Evolutionary conservation across 2,888 invertebrate genomes (phyloP).

Genomic region (Nineta flava): DNA sequence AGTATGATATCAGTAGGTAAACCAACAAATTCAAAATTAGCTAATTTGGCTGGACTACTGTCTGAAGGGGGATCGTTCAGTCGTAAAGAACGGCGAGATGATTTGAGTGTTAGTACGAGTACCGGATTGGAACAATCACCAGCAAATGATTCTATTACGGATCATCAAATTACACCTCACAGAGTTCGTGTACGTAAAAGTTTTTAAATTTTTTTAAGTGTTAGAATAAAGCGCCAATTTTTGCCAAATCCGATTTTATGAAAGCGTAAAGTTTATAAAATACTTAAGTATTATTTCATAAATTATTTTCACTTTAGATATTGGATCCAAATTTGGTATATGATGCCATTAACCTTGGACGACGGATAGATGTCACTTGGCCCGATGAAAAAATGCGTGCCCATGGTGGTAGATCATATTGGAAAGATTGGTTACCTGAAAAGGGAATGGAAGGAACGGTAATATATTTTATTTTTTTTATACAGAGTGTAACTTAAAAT

Average conservation of each 20-base stretch:
- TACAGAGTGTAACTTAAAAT: too few relatives aligned
- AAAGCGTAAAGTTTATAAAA: too few relatives aligned
- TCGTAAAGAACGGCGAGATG: constrained; percentile 5
- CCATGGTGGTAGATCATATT: constrained; percentile 72
- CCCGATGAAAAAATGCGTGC: constrained; percentile 79
- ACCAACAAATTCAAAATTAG: constrained; percentile 72
- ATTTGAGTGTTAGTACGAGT: constrained; percentile 21
- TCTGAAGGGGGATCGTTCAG: constrained; percentile 24
- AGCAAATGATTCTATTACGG: constrained; percentile 14
- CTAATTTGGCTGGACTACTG: constrained; percentile 67
- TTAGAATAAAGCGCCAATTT: too few relatives aligned
- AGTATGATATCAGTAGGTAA: constrained; percentile 75
- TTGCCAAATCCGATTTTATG: too few relatives aligned
- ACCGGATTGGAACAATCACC: constrained; percentile 14
- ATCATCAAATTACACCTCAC: constrained; percentile 33
- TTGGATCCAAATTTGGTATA: constrained; percentile 59
- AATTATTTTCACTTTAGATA: constrained; percentile 25
- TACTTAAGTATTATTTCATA: too few relatives aligned
- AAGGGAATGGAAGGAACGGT: constrained; percentile 86
- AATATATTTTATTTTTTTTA: constrained; percentile 14
- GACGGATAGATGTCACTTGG: constrained; percentile 90
- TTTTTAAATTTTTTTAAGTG: too few relatives aligned
- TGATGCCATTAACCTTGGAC: constrained; percentile 78
- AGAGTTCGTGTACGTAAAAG: constrained; percentile 34
- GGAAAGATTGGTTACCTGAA: constrained; percentile 82